Percentiles rank a stretch among this genome's conserved stretches.
Evolutionary conservation across 2,113 vertebrate genomes (phyloP).

Genomic region (Ictalurus punctatus): DNA sequence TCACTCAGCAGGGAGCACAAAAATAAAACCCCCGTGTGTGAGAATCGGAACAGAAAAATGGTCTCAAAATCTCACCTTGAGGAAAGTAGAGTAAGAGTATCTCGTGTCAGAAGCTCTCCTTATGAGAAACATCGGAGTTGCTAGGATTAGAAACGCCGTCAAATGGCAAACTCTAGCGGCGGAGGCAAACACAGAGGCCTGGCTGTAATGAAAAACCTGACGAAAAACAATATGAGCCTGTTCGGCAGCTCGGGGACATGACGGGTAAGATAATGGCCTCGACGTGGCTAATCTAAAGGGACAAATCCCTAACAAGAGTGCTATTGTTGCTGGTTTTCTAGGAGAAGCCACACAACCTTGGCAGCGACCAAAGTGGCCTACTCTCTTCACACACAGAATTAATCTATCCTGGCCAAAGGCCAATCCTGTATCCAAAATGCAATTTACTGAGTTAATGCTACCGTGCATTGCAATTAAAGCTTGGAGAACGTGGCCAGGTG

Average conservation of each 20-base stretch:
- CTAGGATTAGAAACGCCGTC: conserved; percentile 29
- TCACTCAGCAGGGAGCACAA: not conserved
- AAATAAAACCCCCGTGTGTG: conserved; percentile 6
- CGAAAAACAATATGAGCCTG: conserved; percentile 30
- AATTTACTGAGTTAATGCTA: conserved; percentile 26
- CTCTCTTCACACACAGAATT: conserved; percentile 32
- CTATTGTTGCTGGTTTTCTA: conserved; percentile 32
- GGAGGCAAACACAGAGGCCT: conserved; percentile 33
- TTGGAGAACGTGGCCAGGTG: not conserved
- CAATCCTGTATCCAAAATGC: conserved; percentile 19
- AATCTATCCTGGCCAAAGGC: conserved; percentile 14
- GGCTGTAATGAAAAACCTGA: conserved; percentile 43
- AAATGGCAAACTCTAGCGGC: conserved; percentile 28
- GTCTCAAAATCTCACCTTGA: conserved; percentile 28
- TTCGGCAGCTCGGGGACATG: conserved; percentile 24
- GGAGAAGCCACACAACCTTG: conserved; percentile 35
- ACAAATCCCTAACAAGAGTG: conserved; percentile 36
- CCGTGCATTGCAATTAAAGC: conserved; percentile 10
- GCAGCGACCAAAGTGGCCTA: conserved; percentile 23
- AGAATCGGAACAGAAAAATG: conserved; percentile 25
- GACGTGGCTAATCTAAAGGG: conserved; percentile 40
- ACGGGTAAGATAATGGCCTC: conserved; percentile 42
- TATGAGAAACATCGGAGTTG: not conserved
- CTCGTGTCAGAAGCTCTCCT: conserved; percentile 6
- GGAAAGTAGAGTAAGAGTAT: conserved; percentile 23